Conservation (phyloP, 2,797 vertebrate genomes). For the Capromys pilorides region DNA sequence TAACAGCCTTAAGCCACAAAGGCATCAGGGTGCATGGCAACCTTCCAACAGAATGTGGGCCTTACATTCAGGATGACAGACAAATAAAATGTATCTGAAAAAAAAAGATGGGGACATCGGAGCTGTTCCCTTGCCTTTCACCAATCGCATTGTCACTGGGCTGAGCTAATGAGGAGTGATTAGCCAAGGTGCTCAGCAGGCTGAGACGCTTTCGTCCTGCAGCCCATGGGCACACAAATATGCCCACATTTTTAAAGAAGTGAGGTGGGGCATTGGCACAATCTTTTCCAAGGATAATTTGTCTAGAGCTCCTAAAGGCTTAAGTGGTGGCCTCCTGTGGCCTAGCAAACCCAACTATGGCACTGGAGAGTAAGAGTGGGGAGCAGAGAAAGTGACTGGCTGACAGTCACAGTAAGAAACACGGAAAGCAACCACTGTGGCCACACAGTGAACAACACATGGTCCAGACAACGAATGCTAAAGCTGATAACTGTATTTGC, state of each 20-base stretch:
- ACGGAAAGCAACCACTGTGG: neutral
- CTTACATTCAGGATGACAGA: constrained; percentile 32
- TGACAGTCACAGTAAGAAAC: neutral
- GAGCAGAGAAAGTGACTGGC: neutral
- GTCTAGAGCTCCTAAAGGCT: neutral
- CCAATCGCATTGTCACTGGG: constrained; percentile 33
- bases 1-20: neutral
- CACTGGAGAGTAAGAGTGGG: neutral
- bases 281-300: neutral
- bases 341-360: neutral
- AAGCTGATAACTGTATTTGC: constrained; percentile 11
- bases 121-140: constrained; percentile 25
- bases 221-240: neutral
- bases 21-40: neutral
- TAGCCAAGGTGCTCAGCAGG: neutral
- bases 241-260: neutral
- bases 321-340: neutral
- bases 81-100: constrained; percentile 17
- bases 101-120: neutral
- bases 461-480: neutral
- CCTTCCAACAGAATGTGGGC: neutral
- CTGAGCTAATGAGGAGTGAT: constrained; percentile 42
- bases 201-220: constrained; percentile 42
- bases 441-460: neutral
- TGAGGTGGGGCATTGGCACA: neutral